phyloP scores from a whole-genome alignment of 2,888 invertebrate species.

The Drosophila helvetica region DNA sequence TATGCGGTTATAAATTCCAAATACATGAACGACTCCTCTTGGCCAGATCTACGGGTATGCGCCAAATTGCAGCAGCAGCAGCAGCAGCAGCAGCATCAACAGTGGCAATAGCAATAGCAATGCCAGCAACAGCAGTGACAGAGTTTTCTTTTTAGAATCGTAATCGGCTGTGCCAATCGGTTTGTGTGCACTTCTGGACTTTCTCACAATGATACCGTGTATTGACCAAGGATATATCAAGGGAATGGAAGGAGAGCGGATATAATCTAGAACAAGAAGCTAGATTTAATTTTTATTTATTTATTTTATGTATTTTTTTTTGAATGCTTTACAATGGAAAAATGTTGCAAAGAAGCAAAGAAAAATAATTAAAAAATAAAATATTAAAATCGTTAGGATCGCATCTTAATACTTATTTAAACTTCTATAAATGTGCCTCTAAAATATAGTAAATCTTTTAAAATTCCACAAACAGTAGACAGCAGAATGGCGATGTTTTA shows the following conservation, averaged over 20 bases:
- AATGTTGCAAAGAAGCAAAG: no score
- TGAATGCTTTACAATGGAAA: no score
- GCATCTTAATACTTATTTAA: no score
- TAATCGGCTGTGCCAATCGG: conserved; percentile 25
- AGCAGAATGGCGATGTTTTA: no score
- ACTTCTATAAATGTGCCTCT: no score
- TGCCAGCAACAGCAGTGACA: conserved; percentile 32
- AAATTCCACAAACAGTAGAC: no score
- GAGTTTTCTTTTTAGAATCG: conserved; percentile 53
- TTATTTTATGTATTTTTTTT: no score
- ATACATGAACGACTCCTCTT: conserved; percentile 72
- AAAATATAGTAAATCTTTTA: no score
- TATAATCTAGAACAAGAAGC: neutral
- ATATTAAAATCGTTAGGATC: no score
- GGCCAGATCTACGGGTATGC: conserved; percentile 67
- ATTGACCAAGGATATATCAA: neutral
- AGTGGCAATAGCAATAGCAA: conserved; percentile 21
- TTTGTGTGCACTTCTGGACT: conserved; percentile 44
- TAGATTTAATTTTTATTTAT: no score
- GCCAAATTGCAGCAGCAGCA: conserved; percentile 71
- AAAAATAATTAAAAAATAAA: no score
- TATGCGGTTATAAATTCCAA: conserved; percentile 78
- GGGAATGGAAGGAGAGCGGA: neutral
- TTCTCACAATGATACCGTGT: conserved; percentile 55
- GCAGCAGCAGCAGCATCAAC: conserved; percentile 21